A percentile compares a stretch with the other conserved stretches of the same genome.
phyloP scores from a whole-genome alignment of 1,140 invertebrate genomes.

The Tetramorium parvispinum region DNA sequence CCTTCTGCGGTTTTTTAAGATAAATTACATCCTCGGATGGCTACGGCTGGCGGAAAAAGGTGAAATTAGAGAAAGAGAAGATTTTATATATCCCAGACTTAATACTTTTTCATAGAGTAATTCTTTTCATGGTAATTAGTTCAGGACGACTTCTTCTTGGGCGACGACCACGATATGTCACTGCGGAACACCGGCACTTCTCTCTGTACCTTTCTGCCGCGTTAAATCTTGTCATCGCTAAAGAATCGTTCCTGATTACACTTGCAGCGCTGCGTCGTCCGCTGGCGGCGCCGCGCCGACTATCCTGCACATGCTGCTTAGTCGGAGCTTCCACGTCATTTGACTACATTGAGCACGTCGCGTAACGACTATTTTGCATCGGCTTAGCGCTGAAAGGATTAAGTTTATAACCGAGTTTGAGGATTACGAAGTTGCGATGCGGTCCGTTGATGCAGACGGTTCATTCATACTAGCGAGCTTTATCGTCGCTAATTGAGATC shows the following conservation, averaged over 20 bases:
- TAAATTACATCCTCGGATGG: slow-evolving; percentile 25
- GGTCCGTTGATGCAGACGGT: slow-evolving; percentile 62
- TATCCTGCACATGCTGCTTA: slow-evolving; percentile 31
- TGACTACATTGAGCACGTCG: slow-evolving; percentile 51
- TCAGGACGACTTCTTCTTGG: neutral
- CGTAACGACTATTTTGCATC: slow-evolving; percentile 58
- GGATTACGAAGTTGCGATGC: slow-evolving; percentile 45
- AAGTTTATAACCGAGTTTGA: slow-evolving; percentile 59
- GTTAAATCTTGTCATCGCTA: slow-evolving; percentile 30
- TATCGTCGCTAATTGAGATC: slow-evolving; percentile 74
- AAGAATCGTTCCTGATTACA: slow-evolving; percentile 52
- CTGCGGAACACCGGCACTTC: neutral
- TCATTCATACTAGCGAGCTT: slow-evolving; percentile 72
- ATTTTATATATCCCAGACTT: slow-evolving; percentile 49
- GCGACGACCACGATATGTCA: slow-evolving; percentile 18
- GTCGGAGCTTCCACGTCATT: slow-evolving; percentile 45
- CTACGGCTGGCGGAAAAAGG: slow-evolving; percentile 17
- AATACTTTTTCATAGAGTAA: slow-evolving; percentile 45
- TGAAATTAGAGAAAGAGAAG: slow-evolving; percentile 14
- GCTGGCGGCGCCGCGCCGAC: neutral
- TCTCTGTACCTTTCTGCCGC: neutral
- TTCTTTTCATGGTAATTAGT: slow-evolving; percentile 52
- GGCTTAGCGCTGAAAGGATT: slow-evolving; percentile 55
- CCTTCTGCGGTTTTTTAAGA: slow-evolving; percentile 18
- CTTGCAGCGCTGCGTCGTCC: neutral